phyloP scores from a whole-genome alignment of 2,113 vertebrate genomes.

The Balaeniceps rex region DNA sequence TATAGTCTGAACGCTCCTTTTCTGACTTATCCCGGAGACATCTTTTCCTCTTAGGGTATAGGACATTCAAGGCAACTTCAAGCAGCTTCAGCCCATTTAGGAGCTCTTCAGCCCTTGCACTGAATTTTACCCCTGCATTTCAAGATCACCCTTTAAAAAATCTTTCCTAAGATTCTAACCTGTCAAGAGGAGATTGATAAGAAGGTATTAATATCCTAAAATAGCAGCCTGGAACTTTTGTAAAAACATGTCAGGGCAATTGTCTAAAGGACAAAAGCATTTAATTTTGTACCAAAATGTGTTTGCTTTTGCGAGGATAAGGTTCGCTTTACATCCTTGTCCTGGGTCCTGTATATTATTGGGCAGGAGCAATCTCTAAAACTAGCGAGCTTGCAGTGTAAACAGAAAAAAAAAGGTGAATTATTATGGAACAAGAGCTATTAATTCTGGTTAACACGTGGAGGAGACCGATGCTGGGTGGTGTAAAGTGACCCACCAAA shows the following conservation, averaged over 20 bases:
- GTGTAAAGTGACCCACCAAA: background rate
- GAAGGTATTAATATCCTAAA: background rate
- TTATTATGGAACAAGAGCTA: background rate
- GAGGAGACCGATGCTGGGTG: background rate
- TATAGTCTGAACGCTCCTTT: background rate
- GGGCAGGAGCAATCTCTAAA: background rate
- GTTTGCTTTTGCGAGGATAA: background rate
- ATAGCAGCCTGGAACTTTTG: background rate
- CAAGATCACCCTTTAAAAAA: background rate
- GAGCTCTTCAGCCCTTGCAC: background rate
- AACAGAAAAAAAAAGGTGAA: background rate
- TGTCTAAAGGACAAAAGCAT: background rate
- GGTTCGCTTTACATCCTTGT: background rate
- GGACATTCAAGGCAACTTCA: background rate
- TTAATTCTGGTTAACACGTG: background rate
- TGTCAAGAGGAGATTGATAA: background rate
- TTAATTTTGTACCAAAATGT: background rate
- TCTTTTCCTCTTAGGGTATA: background rate
- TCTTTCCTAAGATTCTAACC: background rate
- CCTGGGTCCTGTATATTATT: background rate
- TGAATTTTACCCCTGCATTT: background rate
- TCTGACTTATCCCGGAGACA: background rate
- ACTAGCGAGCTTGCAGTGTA: background rate
- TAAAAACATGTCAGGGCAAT: accelerated
- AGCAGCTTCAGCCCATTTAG: background rate